phyloP scores from a whole-genome alignment of 1,140 invertebrate genomes.

The Cylas formicarius region DNA sequence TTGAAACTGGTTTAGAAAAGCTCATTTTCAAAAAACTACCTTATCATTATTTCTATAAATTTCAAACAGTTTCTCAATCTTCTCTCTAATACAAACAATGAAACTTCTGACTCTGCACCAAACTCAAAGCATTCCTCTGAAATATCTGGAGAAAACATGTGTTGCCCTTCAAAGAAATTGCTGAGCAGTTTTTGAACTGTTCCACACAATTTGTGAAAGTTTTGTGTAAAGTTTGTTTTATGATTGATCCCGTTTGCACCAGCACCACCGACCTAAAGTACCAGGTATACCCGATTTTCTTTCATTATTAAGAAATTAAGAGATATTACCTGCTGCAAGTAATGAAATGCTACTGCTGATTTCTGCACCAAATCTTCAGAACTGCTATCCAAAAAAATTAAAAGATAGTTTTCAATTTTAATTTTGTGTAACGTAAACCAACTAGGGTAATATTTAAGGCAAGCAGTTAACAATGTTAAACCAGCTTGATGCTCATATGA shows the following conservation, averaged over 20 bases:
- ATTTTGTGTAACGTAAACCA: constrained; percentile 19
- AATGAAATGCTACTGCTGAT: constrained; percentile 20
- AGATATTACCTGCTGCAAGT: constrained; percentile 22
- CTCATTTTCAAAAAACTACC: constrained; percentile 13
- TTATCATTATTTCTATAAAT: constrained; percentile 24
- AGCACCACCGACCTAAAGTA: constrained; percentile 24
- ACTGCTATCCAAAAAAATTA: constrained; percentile 13
- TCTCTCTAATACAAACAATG: too few relatives aligned
- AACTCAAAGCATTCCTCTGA: too few relatives aligned
- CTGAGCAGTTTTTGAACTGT: constrained; percentile 23
- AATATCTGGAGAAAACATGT: too few relatives aligned
- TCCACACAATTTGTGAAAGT: constrained; percentile 23
- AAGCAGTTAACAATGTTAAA: constrained; percentile 9
- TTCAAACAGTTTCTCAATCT: constrained; percentile 22
- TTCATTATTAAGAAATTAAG: too few relatives aligned
- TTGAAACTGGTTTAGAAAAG: neutral
- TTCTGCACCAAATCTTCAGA: constrained; percentile 7
- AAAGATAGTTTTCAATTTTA: constrained; percentile 17
- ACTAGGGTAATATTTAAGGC: constrained; percentile 17
- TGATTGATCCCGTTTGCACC: constrained; percentile 23
- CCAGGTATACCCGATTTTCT: neutral
- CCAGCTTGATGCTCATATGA: constrained; percentile 12
- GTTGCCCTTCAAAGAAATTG: constrained; percentile 21
- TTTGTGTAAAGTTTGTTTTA: constrained; percentile 18
- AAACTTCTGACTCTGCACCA: too few relatives aligned